These are phyloP conservation scores for Adoxophyes honmai DNA, from an alignment of 1,140 invertebrate genomes.

Conservation along the genomic window DNA sequence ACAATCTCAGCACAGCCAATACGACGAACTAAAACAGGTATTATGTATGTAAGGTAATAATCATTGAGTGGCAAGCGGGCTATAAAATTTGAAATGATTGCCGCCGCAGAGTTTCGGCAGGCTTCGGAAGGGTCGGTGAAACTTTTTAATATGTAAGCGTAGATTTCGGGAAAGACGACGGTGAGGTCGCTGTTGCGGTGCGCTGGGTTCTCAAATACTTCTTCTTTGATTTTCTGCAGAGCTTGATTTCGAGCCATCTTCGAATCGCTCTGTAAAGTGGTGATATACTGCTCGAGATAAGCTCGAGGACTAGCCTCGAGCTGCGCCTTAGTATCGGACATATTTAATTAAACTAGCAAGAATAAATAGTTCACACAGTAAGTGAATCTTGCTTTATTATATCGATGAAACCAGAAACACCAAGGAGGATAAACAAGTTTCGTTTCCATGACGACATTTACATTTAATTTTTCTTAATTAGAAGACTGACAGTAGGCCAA, in stretches of 20 bases:
- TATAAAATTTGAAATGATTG: slow-evolving; percentile 62
- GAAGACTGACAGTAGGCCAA: not conserved
- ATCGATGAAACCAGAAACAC: slow-evolving; percentile 28
- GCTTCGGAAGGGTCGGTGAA: slow-evolving; percentile 65
- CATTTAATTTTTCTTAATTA: slow-evolving; percentile 8
- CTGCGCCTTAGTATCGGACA: slow-evolving; percentile 34
- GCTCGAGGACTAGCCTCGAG: slow-evolving; percentile 47
- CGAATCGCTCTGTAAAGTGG: slow-evolving; percentile 60
- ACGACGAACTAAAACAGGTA: slow-evolving; percentile 86
- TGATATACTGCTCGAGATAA: slow-evolving; percentile 50
- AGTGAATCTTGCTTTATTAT: not conserved
- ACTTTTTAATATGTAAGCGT: slow-evolving; percentile 64
- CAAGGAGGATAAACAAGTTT: slow-evolving; percentile 27
- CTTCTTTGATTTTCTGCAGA: slow-evolving; percentile 54
- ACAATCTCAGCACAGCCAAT: slow-evolving; percentile 87
- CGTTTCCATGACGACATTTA: slow-evolving; percentile 37
- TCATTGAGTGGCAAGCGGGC: slow-evolving; percentile 75
- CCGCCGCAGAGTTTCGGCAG: slow-evolving; percentile 55
- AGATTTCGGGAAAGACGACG: slow-evolving; percentile 62
- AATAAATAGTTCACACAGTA: not conserved
- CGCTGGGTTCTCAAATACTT: slow-evolving; percentile 54
- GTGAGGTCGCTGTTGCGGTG: slow-evolving; percentile 54
- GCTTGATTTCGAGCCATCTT: slow-evolving; percentile 56
- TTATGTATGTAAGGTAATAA: slow-evolving; percentile 85
- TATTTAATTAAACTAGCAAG: slow-evolving; percentile 21